These are phyloP conservation scores for Pachycephus smyrnensis DNA, from an alignment of 2,888 invertebrate genomes.

Conservation along the genomic window DNA sequence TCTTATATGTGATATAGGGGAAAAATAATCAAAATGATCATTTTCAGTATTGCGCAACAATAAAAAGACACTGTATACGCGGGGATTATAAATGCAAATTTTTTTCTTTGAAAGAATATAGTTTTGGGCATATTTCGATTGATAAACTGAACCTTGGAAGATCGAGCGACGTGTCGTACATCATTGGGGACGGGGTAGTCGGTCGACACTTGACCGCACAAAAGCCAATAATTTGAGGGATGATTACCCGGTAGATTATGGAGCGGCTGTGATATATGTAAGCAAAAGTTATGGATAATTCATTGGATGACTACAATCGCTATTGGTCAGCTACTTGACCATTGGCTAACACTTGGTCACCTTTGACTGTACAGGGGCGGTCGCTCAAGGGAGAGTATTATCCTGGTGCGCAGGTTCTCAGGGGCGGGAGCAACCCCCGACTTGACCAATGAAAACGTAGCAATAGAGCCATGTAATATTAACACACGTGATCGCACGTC, in stretches of 20 bases:
- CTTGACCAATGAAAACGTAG: not conserved
- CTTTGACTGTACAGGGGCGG: constrained; percentile 5
- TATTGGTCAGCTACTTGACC: not conserved
- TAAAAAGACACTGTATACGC: too few species aligned
- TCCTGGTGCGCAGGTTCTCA: constrained; percentile 36
- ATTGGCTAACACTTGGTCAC: not conserved
- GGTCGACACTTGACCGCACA: constrained; percentile 17
- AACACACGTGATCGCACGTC: constrained; percentile 10
- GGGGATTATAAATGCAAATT: not conserved
- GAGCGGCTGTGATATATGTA: constrained; percentile 6
- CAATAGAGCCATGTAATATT: constrained; percentile 9
- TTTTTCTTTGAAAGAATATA: not conserved
- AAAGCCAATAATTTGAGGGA: constrained; percentile 24
- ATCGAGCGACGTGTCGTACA: constrained; percentile 1
- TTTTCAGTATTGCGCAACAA: not conserved
- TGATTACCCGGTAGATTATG: constrained; percentile 16
- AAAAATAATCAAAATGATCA: not conserved
- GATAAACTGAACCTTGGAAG: not conserved
- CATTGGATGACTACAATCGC: not conserved
- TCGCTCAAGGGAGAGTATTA: constrained; percentile 30
- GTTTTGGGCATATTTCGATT: not conserved
- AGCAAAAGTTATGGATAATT: constrained; percentile 6
- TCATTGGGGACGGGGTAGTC: constrained; percentile 11
- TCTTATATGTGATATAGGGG: not conserved
- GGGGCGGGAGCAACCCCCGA: constrained; percentile 31